Evolutionary conservation across 1,140 invertebrate species (phyloP), one percentile per base, ranked within the genome.

Genomic region (Drosophila dunni): DNA sequence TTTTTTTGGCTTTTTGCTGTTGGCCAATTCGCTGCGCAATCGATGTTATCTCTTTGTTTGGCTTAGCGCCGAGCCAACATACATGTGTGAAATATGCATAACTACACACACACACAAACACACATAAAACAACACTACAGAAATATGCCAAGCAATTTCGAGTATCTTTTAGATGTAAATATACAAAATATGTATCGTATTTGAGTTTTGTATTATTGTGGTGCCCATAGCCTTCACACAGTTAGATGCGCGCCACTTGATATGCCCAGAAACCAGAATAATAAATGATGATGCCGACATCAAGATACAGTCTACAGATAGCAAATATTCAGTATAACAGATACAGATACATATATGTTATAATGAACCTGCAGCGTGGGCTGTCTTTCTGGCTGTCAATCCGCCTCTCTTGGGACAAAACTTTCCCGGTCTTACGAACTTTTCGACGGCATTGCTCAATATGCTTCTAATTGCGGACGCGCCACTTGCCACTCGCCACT

Each of bases 171-270:
- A 71, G 74, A 86, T 84, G 66, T 78, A 71, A 70, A 77, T 85
- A 75, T 72, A 76, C 62, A 56, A 74, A 69, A 66, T 48, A 54
- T 66, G 15, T 51, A 42, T 50, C 38, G 20, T 50, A 44, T 60
- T 48, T 63, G 54, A 10, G 51, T 61, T 2, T 17, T 48, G 50
- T 34, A 10, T 57, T 8, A n/a, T 42, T 29, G 9, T 42, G 44
- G 29, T 42, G 33, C 46, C 56, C 68, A 61, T 67, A 86, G 79
- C 82, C 82, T 86, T 86, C 82, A 82, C 82, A 86, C 76, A 86
- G 79, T 76, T 72, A 88, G 82, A 86, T 86, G 83, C 83, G 60
- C 82, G 82, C 83, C 83, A 82, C 75, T 86, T 79, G 82, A 86
- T 86, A 88, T 79, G 75, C 64, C 83, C 54, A 29, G 57, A 84